Evolutionary conservation across 2,888 invertebrate species (phyloP), one percentile per base, ranked within the genome.

Genomic region (Sesamia inferens): DNA sequence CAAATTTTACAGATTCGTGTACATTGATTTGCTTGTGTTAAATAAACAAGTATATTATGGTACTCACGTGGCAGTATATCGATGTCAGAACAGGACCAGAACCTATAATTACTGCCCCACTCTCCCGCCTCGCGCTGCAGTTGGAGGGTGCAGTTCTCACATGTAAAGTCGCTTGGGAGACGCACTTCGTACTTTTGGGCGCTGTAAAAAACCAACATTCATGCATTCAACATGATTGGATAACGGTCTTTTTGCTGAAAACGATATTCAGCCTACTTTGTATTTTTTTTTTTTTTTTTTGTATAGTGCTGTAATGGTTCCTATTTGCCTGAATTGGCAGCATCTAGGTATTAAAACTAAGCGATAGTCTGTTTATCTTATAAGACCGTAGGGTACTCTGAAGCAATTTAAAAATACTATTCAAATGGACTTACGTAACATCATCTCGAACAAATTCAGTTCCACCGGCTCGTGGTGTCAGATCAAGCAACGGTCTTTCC

Each of bases 81-180:
- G 71, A 99, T 98, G 93, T 99, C 99, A 5, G 99, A 98, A 91
- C 99, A 99, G 0, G 99, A 99, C 99, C 99, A 99, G 96, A 99
- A 99, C 80, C 98, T 96, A 94, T 99, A 99, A 87, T 96, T 97
- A 71, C 97, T 95, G 0, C 98, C 97, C 99, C 99, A 99, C 95
- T 99, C 99, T 42, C 97, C 97, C 0, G 99, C 99, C 94, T 99
- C 98, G 0, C 99, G 96, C 70, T 99, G 97, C 84, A 99, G 96
- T 76, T 99, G 97, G 57, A 99, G 96, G 0, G 99, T 98, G 93
- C 99, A 99, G 93, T 99, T 98, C 74, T 97, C 96, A 92, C 99
- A 99, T 0, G 94, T 93, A 89, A 98, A 98, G 93, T 98, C 97
- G 58, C 96, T 94, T 0, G 99, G 99, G 63, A 99, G 95, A 67